These are phyloP conservation scores for Ceratothoa steindachneri DNA, from an alignment of 2,888 invertebrate species.

Conservation along the genomic window DNA sequence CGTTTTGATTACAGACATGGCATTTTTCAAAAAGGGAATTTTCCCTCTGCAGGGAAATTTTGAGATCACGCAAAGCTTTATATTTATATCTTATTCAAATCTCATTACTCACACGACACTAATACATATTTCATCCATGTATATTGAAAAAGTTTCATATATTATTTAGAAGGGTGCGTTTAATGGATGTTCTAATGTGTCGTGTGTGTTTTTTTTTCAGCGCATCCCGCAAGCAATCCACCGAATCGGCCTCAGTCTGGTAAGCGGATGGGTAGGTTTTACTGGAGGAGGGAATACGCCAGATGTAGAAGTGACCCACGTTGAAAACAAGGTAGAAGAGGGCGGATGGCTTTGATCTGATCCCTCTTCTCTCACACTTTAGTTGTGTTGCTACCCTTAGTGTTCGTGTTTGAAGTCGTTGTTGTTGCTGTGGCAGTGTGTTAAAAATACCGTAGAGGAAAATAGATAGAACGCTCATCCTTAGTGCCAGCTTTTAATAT, in stretches of 20 bases:
- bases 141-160: no score
- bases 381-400: background rate
- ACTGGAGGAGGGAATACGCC: background rate
- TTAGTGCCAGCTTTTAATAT: background rate
- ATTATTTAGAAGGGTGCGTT: no score
- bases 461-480: background rate
- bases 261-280: slow-evolving; percentile 47
- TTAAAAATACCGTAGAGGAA: no score
- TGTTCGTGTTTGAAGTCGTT: background rate
- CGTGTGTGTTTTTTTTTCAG: slow-evolving; percentile 36
- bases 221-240: slow-evolving; percentile 47
- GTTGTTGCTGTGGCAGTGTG: background rate
- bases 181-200: no score
- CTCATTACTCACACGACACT: no score
- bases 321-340: slow-evolving; percentile 5
- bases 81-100: no score
- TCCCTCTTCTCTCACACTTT: slow-evolving; percentile 2
- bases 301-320: background rate
- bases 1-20: no score
- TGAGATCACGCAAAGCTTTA: no score
- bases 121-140: no score
- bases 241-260: slow-evolving; percentile 47
- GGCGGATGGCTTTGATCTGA: background rate
- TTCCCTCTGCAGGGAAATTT: no score
- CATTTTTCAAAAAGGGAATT: no score